phyloP scores from a whole-genome alignment of 2,888 invertebrate genomes.

The Rhaphigaster nebulosa region DNA sequence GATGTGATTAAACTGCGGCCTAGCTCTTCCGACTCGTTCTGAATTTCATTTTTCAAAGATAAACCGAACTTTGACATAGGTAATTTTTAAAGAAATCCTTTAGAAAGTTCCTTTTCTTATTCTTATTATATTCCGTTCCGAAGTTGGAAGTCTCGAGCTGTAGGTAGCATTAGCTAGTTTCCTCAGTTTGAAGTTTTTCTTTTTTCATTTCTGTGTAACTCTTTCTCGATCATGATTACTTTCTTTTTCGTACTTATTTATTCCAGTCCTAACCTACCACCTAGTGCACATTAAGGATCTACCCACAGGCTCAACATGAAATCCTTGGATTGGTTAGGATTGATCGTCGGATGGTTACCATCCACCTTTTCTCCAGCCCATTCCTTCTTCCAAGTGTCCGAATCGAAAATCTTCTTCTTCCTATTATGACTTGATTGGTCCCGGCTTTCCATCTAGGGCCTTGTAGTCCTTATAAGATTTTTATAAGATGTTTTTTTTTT shows the following conservation, averaged over 20 bases:
- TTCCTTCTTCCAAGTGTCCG: no score
- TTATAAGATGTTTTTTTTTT: no score
- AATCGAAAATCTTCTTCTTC: no score
- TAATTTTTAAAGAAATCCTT: conserved; percentile 25
- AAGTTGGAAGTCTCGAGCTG: background rate
- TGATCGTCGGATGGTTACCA: no score
- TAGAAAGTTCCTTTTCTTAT: conserved; percentile 4
- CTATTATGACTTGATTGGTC: no score
- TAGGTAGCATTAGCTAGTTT: conserved; percentile 13
- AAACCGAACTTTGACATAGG: conserved; percentile 20
- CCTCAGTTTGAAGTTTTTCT: background rate
- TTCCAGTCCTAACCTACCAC: background rate
- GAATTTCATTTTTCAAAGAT: conserved; percentile 36
- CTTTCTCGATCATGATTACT: conserved; percentile 8
- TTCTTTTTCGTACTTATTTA: background rate
- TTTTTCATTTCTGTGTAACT: background rate
- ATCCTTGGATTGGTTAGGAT: no score
- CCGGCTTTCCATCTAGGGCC: no score
- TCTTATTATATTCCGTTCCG: background rate
- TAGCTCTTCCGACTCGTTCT: background rate
- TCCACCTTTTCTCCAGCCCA: no score
- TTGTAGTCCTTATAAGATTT: no score
- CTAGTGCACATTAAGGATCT: background rate
- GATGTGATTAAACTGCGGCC: conserved; percentile 10
- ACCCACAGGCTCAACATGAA: background rate